Conservation (phyloP, 2,888 invertebrate genomes). For the Dicyrtoma fusca region DNA sequence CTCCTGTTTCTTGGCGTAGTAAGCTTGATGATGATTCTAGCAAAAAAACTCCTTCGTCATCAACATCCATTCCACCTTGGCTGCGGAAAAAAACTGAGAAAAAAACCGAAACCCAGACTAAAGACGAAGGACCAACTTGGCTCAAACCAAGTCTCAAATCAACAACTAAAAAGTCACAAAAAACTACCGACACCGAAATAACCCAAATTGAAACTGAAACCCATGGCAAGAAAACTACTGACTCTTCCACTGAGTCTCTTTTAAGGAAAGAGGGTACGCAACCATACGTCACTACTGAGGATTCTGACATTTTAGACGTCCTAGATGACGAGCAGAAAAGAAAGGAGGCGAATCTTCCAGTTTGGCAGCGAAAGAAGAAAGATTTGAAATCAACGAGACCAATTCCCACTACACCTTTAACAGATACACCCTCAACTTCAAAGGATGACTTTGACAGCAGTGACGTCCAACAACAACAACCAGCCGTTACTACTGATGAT, state of each 20-base stretch:
- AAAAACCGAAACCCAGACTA: neutral
- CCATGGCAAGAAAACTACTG: neutral
- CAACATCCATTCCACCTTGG: slow-evolving; percentile 2
- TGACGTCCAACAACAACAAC: neutral
- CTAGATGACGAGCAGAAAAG: neutral
- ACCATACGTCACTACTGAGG: slow-evolving; percentile 14
- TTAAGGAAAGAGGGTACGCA: neutral
- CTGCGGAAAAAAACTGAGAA: neutral
- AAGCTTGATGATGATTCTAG: neutral
- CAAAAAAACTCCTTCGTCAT: neutral
- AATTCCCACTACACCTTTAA: neutral
- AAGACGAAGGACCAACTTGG: slow-evolving; percentile 30
- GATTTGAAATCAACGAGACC: neutral
- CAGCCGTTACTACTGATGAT: slow-evolving; percentile 6
- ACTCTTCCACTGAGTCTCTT: neutral
- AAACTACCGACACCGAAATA: slow-evolving; percentile 4
- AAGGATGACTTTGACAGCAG: neutral
- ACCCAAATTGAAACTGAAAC: neutral
- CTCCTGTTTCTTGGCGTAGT: slow-evolving; percentile 35
- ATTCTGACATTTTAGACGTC: slow-evolving; percentile 15
- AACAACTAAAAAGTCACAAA: slow-evolving; percentile 19
- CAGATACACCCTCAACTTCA: neutral
- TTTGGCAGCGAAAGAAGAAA: slow-evolving; percentile 41
- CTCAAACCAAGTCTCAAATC: slow-evolving; percentile 31
- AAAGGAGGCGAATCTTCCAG: slow-evolving; percentile 25